phyloP scores from a whole-genome alignment of 1,140 invertebrate genomes.

The Dendroctonus ponderosae region DNA sequence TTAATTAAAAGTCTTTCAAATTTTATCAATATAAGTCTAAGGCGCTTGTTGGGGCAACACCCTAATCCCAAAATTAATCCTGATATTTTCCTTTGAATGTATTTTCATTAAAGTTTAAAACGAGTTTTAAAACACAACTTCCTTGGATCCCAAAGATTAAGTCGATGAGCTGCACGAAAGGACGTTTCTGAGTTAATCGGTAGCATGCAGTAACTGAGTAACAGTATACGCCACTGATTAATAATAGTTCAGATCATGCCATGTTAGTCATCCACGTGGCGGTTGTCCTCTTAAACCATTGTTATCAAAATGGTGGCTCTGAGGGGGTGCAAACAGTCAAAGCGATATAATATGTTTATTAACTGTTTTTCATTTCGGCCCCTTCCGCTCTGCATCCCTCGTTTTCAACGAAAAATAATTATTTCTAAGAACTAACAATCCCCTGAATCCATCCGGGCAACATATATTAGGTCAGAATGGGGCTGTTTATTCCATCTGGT shows the following conservation, averaged over 20 bases:
- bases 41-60: no score
- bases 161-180: no score
- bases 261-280: conserved; percentile 33
- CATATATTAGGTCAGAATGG: no score
- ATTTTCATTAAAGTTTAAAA: no score
- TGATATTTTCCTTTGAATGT: no score
- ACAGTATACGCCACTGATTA: conserved; percentile 13
- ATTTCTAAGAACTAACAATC: conserved; percentile 8
- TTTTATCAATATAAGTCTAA: no score
- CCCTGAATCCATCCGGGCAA: not conserved
- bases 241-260: conserved; percentile 20
- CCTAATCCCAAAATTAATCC: no score
- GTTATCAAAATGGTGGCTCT: conserved; percentile 30
- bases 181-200: no score
- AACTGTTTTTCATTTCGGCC: conserved; percentile 32
- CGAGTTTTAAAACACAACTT: no score
- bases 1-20: no score
- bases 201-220: not conserved
- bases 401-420: conserved; percentile 18
- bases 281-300: conserved; percentile 32
- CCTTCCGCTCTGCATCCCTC: not conserved
- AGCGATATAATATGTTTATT: conserved; percentile 36
- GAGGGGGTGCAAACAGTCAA: conserved; percentile 30
- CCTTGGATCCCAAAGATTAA: no score
- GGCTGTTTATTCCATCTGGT: no score